phyloP scores from a whole-genome alignment of 2,113 vertebrate species.

The Colaptes auratus region DNA sequence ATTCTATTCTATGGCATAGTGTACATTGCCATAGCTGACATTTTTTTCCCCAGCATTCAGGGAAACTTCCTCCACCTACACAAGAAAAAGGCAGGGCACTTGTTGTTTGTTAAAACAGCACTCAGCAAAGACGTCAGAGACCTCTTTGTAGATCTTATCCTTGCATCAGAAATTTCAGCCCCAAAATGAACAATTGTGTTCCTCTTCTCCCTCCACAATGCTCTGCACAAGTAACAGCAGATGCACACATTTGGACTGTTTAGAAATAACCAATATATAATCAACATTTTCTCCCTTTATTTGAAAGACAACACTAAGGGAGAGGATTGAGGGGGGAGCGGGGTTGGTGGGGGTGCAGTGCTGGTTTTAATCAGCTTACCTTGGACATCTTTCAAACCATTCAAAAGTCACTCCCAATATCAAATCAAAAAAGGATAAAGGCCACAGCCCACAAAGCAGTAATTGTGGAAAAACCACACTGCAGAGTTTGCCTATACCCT shows the following conservation, averaged over 20 bases:
- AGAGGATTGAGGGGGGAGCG: too few species aligned
- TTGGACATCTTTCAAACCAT: not conserved
- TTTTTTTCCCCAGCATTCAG: not conserved
- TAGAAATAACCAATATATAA: not conserved
- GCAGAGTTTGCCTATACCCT: not conserved
- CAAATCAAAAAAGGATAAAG: not conserved
- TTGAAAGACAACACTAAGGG: not conserved
- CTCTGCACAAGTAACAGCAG: not conserved
- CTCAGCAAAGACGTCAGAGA: not conserved
- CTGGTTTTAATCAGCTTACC: not conserved
- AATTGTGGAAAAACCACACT: not conserved
- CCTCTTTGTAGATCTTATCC: not conserved
- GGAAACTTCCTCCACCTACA: not conserved
- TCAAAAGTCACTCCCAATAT: not conserved
- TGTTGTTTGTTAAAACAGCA: not conserved
- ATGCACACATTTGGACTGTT: not conserved
- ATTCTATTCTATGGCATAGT: too few species aligned
- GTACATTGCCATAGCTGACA: not conserved
- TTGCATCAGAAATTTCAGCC: not conserved
- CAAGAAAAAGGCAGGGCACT: not conserved
- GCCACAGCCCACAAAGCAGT: not conserved
- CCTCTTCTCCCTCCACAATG: not conserved
- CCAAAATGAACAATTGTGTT: not conserved
- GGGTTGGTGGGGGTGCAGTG: not conserved
- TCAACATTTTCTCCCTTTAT: not conserved